Base-by-base conservation (phyloP, 2,113 vertebrate species). In the Festucalex cinctus region DNA sequence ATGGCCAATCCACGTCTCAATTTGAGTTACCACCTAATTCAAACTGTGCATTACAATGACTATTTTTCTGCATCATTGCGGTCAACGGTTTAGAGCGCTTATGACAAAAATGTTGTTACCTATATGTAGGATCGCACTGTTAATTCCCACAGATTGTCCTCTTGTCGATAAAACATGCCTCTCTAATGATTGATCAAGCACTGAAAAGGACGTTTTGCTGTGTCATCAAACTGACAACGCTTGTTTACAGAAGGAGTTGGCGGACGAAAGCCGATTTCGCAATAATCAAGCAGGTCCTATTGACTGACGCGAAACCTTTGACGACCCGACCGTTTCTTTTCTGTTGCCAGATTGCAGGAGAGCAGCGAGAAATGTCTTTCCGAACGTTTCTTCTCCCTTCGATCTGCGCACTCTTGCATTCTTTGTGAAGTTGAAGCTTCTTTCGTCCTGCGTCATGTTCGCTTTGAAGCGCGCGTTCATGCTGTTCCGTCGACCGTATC, bases 361-460 rank as follows among this genome's bases (percentile, higher is more conserved):
- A 54, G 22, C 51, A 54, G 22, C 13, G n/a, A 26, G 51, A 24
- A 53, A 54, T 54, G 22, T 54, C 26, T 24, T 54, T 53, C 26
- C 8, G 2, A 54, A 9, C 9, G 22, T 54, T 54, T 54, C 22
- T 24, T n/a, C 26, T 22, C 10, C 22, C 51, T 54, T 22, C 13
- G 51, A 54, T 54, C 51, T 54, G 9, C 2, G 22, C 51, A 22
- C 51, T 13, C 51, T 53, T 53, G 22, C 51, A 53, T 53, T 54
- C 51, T 54, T 54, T 54, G 51, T 54, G 51, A 13, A 54, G 22
- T 54, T 54, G 26, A 14, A 54, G n/a, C 51, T n/a, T 54, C n/a
- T 24, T 10, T 13, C 51, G 22, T 24, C 22, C 51, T 54, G 51
- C 9, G 10, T 24, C 22, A 13, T 26, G 22, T 54, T 54, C 10